A percentile compares a stretch with the other conserved stretches of the same genome.
phyloP scores from a whole-genome alignment of 1,140 invertebrate species.

The Bombus affinis region DNA sequence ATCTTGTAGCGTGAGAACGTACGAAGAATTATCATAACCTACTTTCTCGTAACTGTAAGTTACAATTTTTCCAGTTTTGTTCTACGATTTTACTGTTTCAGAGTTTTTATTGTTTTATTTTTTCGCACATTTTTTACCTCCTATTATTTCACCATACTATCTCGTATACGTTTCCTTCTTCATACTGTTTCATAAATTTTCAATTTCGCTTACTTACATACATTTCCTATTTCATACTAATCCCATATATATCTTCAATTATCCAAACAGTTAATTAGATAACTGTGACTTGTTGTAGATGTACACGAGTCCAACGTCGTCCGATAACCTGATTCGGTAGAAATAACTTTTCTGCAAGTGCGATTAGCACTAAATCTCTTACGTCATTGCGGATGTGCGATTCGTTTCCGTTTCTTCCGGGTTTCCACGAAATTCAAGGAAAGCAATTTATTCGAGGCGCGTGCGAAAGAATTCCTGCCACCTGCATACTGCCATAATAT shows the following conservation, averaged over 20 bases:
- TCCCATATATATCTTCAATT: too few relatives aligned
- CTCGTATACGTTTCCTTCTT: neutral
- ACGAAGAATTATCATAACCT: neutral
- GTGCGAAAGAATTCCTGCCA: constrained; percentile 5
- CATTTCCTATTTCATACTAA: too few relatives aligned
- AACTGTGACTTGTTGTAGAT: too few relatives aligned
- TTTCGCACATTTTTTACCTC: too few relatives aligned
- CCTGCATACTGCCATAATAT: neutral
- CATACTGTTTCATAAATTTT: neutral
- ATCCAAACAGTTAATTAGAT: too few relatives aligned
- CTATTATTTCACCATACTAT: too few relatives aligned
- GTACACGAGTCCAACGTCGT: too few relatives aligned
- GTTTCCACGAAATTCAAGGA: neutral
- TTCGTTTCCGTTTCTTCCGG: neutral
- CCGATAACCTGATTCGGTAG: too few relatives aligned
- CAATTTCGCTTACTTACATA: neutral
- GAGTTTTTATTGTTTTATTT: neutral
- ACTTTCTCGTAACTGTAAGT: too few relatives aligned
- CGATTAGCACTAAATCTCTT: neutral
- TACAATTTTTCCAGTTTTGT: neutral
- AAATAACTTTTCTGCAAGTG: too few relatives aligned
- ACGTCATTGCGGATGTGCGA: neutral
- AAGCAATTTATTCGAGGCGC: neutral
- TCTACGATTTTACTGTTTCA: neutral
- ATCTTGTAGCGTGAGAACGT: neutral